Conservation (phyloP, 2,888 invertebrate species). For the Phalera bucephala region DNA sequence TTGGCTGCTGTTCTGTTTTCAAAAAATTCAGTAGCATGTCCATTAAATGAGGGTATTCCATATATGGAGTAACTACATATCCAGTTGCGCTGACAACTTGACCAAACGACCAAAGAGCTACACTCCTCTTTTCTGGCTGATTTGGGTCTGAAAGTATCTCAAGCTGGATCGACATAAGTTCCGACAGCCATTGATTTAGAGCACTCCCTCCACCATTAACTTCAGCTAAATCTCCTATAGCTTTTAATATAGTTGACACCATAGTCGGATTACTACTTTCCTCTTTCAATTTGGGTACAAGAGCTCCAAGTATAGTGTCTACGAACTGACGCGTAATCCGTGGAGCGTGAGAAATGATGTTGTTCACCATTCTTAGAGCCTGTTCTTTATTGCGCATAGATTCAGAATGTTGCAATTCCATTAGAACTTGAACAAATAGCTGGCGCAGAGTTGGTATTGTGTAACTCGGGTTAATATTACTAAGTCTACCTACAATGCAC, state of each 20-base stretch:
- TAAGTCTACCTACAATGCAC: conserved; percentile 95
- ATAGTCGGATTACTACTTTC: conserved; percentile 95
- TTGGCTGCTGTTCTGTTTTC: conserved; percentile 96
- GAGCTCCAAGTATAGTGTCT: conserved; percentile 94
- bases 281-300: conserved; percentile 95
- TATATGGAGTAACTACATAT: conserved; percentile 97
- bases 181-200: conserved; percentile 94
- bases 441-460: conserved; percentile 97
- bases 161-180: conserved; percentile 93
- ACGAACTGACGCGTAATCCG: conserved; percentile 97
- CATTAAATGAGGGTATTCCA: conserved; percentile 95
- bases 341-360: conserved; percentile 96
- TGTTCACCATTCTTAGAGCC: conserved; percentile 96
- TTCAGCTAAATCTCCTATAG: conserved; percentile 97
- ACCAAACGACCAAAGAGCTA: conserved; percentile 97
- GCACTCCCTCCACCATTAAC: conserved; percentile 93
- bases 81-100: conserved; percentile 98
- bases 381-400: conserved; percentile 98
- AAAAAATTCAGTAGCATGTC: conserved; percentile 96
- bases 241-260: conserved; percentile 93
- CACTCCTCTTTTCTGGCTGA: conserved; percentile 95
- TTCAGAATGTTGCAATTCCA: conserved; percentile 97
- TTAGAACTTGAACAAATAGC: conserved; percentile 94
- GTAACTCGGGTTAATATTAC: conserved; percentile 98
- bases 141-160: conserved; percentile 98